Conservation (phyloP, 2,888 invertebrate species). For the Pammene aurita region DNA sequence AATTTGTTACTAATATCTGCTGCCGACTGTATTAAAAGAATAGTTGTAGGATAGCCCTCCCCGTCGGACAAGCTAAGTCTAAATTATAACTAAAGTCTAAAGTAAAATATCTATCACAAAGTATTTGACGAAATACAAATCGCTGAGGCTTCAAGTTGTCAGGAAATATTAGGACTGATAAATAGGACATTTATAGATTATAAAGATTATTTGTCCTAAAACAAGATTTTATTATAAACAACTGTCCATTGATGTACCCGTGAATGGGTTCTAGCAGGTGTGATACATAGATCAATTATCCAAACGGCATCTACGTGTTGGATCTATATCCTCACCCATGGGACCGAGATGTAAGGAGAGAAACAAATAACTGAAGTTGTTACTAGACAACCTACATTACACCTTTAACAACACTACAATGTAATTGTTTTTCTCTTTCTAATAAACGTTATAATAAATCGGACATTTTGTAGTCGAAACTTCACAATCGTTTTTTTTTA, state of each 20-base stretch:
- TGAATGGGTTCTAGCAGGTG: no score
- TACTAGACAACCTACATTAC: no score
- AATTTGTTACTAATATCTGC: neutral
- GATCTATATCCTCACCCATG: no score
- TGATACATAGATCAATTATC: no score
- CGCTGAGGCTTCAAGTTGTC: constrained; percentile 40
- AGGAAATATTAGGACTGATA: neutral
- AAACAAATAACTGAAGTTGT: neutral
- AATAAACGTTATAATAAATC: no score
- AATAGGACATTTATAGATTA: neutral
- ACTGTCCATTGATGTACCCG: no score
- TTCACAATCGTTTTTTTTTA: no score
- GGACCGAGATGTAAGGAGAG: no score
- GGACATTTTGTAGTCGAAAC: no score
- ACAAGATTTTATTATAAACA: constrained; percentile 1
- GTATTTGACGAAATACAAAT: constrained; percentile 56
- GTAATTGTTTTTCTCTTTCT: no score
- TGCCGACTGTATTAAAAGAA: constrained; percentile 2
- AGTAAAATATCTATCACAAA: constrained; percentile 67
- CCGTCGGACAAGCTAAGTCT: constrained; percentile 24
- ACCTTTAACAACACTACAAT: no score
- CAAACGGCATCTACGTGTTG: no score
- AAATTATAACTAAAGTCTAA: constrained; percentile 32
- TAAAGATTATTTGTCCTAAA: constrained; percentile 23
- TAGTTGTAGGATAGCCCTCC: constrained; percentile 13